Evolutionary conservation across 2,888 invertebrate species (phyloP), one percentile per base, ranked within the genome.

Genomic region (Clanis bilineata): DNA sequence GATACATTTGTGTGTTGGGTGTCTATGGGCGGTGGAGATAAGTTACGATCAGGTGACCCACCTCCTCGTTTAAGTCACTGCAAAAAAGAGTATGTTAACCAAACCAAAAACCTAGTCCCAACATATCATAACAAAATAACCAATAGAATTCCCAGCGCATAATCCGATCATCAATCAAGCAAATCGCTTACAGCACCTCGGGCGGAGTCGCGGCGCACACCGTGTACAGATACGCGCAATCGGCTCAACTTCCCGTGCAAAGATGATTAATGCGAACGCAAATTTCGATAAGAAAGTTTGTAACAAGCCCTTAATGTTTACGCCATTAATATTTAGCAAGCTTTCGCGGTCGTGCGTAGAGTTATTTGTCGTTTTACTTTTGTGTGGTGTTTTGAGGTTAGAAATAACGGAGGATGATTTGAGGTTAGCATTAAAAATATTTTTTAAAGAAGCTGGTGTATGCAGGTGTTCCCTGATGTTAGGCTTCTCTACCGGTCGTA

Each of bases 211-310:
- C 43, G 43, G 18, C 56, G 25, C 43, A 23, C 5, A 15, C 10
- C 43, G 43, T 10, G 25, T 36, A 25, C 15, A 43, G 45, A 57
- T 57, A 57, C 47, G 54, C 36, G 12, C 39, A 56, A 61, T 54
- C 57, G 44, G 57, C 57, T 57, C 41, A 61, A 61, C 54, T 61
- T 57, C 36, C 60, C 21, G 43, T 39, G 22, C 39, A 38, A 41
- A 57, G 57, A 61, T 61, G 60, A 61, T 61, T 61, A 61, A 61
- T 61, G 60, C 28, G 60, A 23, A 61, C 54, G 51, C 51, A 61
- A 61, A 61, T 54, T 51, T 28, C 43, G 60, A 61, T 61, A 61
- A 61, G 60, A 61, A 61, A 61, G 60, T 57, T 61, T 44, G 45
- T 44, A 59, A 59, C 57, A 61, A 51, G 54, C 57, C 60, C 57